Base-by-base conservation (phyloP, 1,140 invertebrate genomes). In the Aphelinus certus region DNA sequence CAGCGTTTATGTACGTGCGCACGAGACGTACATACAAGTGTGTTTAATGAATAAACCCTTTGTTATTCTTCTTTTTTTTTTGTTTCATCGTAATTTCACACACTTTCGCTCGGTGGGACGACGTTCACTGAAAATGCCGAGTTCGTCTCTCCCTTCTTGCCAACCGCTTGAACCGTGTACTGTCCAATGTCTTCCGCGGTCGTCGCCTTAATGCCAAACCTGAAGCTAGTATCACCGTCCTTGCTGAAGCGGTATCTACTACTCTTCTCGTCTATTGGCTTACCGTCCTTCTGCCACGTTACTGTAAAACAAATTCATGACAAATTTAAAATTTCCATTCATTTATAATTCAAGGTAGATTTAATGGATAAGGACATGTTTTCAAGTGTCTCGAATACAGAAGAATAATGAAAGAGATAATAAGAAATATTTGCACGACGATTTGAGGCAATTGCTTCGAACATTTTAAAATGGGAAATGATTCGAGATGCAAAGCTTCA, bases 221-320 rank as follows among this genome's bases (percentile, higher is more conserved):
- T 89, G 85, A 93, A 94, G 73, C 91, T 91, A 79, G 93, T 95
- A 65, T 92, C 92, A 77, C 92, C 93, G 80, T 95, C 93, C 85
- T 93, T 92, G 56, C 91, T 94, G 86, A 96, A 95, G 79, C 92
- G 93, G 84, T 95, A 96, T 84, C 94, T 91, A 55, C 91, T 89
- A 61, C 92, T 93, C 57, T 91, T 91, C 77, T 91, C 89, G 78
- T 95, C 91, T 69, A 96, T 90, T 62, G 93, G 92, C 84, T 97
- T 95, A 78, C 94, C 94, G 88, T 97, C 97, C 88, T 97, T 97
- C 79, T 95, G 87, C 97, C 97, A 98, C 76, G 90, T 90, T 57
- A 92, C 91, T 91, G 78, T 58, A 26, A 26, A 26, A 26, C 26
- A 26, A 26, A 26, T 26, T 26, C 56, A 74, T 2, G 26, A 56